phyloP scores from a whole-genome alignment of 2,113 vertebrate genomes.

The Labeo catla region DNA sequence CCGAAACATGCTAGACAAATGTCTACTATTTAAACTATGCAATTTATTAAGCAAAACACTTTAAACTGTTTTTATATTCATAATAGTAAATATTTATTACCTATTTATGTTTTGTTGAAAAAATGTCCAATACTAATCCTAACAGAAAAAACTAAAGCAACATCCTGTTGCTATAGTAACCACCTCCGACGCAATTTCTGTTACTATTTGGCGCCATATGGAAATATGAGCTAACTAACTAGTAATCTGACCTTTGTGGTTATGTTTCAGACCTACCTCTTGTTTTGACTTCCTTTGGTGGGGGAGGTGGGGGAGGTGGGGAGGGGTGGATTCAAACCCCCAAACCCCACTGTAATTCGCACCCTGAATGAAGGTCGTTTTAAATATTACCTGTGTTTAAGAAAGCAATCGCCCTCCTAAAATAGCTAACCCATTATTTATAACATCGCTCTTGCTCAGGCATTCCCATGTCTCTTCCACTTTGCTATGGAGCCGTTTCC shows the following conservation, averaged over 20 bases:
- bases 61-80: not conserved
- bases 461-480: constrained; percentile 25
- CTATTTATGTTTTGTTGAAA: not conserved
- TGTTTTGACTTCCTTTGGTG: not conserved
- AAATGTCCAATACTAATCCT: not conserved
- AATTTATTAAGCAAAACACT: not conserved
- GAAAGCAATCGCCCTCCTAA: constrained; percentile 19
- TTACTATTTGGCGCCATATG: not conserved
- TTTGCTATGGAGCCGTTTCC: constrained; percentile 2
- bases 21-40: not conserved
- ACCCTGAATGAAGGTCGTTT: constrained; percentile 16
- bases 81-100: not conserved
- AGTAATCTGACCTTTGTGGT: not conserved
- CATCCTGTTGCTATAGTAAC: constrained; percentile 5
- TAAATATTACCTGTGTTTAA: constrained; percentile 26
- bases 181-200: not conserved
- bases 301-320: not conserved
- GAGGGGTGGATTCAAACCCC: not conserved
- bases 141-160: not conserved
- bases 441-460: not conserved
- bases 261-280: not conserved
- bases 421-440: constrained; percentile 14
- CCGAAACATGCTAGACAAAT: not conserved
- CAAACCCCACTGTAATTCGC: not conserved
- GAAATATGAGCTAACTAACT: constrained; percentile 20